A percentile compares a stretch with the other conserved stretches of the same genome.
Evolutionary conservation across 2,113 vertebrate genomes (phyloP).

Genomic region (Myotis lucifugus): DNA sequence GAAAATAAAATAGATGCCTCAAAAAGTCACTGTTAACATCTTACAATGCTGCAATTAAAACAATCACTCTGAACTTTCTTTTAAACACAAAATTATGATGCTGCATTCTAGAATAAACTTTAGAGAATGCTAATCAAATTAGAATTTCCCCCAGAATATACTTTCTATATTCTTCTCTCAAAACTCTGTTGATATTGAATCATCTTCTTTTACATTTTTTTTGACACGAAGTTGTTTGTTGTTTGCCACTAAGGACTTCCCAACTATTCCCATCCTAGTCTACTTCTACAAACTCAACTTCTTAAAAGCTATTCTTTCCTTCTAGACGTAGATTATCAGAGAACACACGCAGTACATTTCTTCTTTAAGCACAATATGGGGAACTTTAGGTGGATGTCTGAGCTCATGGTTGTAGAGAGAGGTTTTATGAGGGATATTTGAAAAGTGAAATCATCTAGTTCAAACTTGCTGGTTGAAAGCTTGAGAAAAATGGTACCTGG

Average conservation of each 20-base stretch:
- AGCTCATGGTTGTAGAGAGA: neutral
- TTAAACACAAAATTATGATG: neutral
- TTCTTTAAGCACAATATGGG: neutral
- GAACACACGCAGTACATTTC: neutral
- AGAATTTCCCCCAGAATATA: neutral
- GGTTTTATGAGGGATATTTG: neutral
- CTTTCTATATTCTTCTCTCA: neutral
- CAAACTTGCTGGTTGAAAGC: neutral
- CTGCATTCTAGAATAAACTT: neutral
- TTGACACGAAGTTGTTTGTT: neutral
- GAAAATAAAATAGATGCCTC: neutral
- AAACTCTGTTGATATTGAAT: neutral
- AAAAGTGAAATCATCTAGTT: neutral
- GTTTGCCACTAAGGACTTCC: no score
- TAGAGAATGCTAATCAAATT: neutral
- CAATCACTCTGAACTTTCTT: neutral
- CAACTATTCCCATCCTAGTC: neutral
- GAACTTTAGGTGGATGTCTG: neutral
- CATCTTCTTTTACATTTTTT: neutral
- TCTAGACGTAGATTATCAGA: neutral
- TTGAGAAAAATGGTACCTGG: neutral
- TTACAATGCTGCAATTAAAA: neutral
- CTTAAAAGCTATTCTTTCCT: slow-evolving; percentile 3
- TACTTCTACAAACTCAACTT: neutral
- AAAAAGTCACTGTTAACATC: neutral